phyloP scores from a whole-genome alignment of 1,140 invertebrate genomes.

The Scaptomyza montana region DNA sequence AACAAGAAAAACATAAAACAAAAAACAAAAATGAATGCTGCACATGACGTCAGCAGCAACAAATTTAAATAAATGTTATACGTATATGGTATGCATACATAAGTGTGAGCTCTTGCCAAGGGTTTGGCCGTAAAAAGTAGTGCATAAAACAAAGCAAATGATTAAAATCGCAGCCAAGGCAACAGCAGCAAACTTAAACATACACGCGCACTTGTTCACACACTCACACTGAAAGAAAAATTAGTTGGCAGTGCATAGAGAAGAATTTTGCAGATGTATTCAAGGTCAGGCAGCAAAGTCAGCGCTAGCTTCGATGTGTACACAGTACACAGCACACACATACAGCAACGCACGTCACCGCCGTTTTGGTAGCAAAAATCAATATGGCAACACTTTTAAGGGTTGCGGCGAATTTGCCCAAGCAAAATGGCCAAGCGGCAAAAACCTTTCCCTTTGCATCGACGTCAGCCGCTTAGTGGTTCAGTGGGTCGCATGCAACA shows the following conservation, averaged over 20 bases:
- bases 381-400: slow-evolving; percentile 80
- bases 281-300: slow-evolving; percentile 77
- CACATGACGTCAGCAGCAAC: slow-evolving; percentile 49
- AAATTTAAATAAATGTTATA: slow-evolving; percentile 50
- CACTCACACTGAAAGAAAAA: slow-evolving; percentile 22
- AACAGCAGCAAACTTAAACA: slow-evolving; percentile 34
- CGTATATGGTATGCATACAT: neutral
- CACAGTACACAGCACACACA: slow-evolving; percentile 8
- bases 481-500: slow-evolving; percentile 77
- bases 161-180: slow-evolving; percentile 47
- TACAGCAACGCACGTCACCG: slow-evolving; percentile 13
- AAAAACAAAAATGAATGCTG: slow-evolving; percentile 26
- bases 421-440: slow-evolving; percentile 34
- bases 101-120: slow-evolving; percentile 37
- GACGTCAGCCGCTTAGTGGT: slow-evolving; percentile 55
- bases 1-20: slow-evolving; percentile 2
- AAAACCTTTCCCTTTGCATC: slow-evolving; percentile 2
- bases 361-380: slow-evolving; percentile 55
- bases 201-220: slow-evolving; percentile 19
- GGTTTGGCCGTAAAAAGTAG: slow-evolving; percentile 31
- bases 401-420: slow-evolving; percentile 73
- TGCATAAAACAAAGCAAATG: slow-evolving; percentile 51
- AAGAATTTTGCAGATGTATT: slow-evolving; percentile 67
- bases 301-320: slow-evolving; percentile 38
- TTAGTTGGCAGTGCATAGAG: slow-evolving; percentile 64